Evolutionary conservation across 2,888 invertebrate species (phyloP), one percentile per base, ranked within the genome.

Genomic region (Enchytraeus crypticus): DNA sequence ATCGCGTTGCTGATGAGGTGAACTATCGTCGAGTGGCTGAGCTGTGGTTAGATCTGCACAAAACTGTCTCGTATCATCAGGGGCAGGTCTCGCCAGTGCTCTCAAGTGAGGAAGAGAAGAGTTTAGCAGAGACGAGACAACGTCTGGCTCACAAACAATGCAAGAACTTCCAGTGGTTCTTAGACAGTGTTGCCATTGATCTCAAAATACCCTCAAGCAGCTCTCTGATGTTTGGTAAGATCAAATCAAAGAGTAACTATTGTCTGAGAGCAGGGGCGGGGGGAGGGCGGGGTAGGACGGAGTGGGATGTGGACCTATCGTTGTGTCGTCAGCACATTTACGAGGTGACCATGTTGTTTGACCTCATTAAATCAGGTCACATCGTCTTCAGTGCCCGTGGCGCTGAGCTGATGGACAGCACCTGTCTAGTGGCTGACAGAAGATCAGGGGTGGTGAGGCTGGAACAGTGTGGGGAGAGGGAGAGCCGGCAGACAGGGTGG

Each of bases 261-360:
- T 66, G 66, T 55, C 14, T 60, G 26, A 30, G 46, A 18, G 38
- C 18, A 18, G 38, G 38, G 38, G 18, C 11, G 8, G 38, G 38
- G 18, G 38, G n/a, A n/a, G 43, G 34, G 27, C n/a, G n/a, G n/a
- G n/a, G n/a, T n/a, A n/a, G n/a, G n/a, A n/a, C n/a, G n/a, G 43
- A 43, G 27, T 34, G 38, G 29, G 60, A 62, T 30, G 18, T 66
- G 26, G 60, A 56, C n/a, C 61, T 68, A 62, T 60, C 23, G n/a
- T 60, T 59, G 3, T 68, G 68, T 29, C 38, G 59, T 8, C 65
- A 61, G 14, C 62, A 65, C 49, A 59, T 67, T 21, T 68, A 64
- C 59, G 65, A 68, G 11, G 32, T 51, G 14, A 43, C 46, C 2
- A 58, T 62, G 57, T 57, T 66, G 51, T 66, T 68, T 51, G 64